A percentile compares a stretch with the other conserved stretches of the same genome.
These are phyloP conservation scores for Xanthorhoe designata DNA, from an alignment of 2,888 invertebrate genomes.

Conservation along the genomic window DNA sequence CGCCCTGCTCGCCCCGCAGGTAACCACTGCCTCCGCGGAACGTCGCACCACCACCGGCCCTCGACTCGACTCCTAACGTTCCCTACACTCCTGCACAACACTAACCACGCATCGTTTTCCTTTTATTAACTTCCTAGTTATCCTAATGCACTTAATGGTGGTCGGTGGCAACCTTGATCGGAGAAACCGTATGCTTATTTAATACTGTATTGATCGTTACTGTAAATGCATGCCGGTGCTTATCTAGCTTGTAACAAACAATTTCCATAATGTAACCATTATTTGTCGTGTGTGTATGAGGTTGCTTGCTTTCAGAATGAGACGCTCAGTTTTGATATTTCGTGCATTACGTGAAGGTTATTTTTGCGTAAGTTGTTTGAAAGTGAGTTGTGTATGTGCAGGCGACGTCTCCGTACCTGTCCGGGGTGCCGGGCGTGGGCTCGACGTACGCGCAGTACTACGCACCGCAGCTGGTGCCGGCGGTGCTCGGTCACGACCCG, in stretches of 20 bases:
- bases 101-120: conserved; percentile 40
- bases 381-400: conserved; percentile 67
- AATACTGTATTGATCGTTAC: conserved; percentile 59
- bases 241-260: conserved; percentile 60
- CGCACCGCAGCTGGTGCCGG: conserved; percentile 95
- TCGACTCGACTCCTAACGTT: conserved; percentile 38
- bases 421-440: conserved; percentile 95
- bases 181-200: conserved; percentile 74
- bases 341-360: not conserved
- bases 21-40: conserved; percentile 62
- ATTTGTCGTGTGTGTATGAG: conserved; percentile 7
- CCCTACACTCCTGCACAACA: conserved; percentile 45
- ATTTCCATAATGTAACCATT: conserved; percentile 2
- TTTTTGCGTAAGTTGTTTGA: conserved; percentile 25
- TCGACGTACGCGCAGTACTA: conserved; percentile 97
- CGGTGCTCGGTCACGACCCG: conserved; percentile 95
- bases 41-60: conserved; percentile 63
- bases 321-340: conserved; percentile 13
- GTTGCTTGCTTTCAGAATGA: conserved; percentile 29
- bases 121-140: conserved; percentile 49
- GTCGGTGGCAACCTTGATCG: conserved; percentile 77
- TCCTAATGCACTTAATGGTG: conserved; percentile 64
- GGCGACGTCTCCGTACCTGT: conserved; percentile 96
- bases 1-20: conserved; percentile 84
- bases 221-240: conserved; percentile 73